Base-by-base conservation (phyloP, 2,113 vertebrate species). In the Salvelinus namaycush region DNA sequence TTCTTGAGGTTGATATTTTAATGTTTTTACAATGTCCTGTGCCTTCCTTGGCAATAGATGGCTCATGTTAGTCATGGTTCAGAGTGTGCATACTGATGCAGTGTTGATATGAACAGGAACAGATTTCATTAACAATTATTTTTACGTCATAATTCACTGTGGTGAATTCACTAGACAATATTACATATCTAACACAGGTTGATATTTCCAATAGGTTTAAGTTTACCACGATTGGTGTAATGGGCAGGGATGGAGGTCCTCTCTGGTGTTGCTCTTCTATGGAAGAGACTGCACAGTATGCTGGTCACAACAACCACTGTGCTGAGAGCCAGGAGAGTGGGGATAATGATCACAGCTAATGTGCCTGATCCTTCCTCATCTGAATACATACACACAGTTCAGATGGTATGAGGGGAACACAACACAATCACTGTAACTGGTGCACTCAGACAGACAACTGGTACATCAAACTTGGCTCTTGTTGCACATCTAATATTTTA, bases 201-300 rank as follows among this genome's bases (percentile, higher is more conserved):
- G 39, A 44, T 44, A 12, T 44, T 44, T 44, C 39, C 39, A 44
- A 12, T 12, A 67, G 54, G 54, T 0, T 70, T 18, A 70, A 11
- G 9, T 44, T 44, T 70, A 14, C 39, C 39, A 20, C 87, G 79
- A 24, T 82, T 84, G 72, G 59, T n/a, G 24, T 68, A 51, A n/a
- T 77, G 60, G 70, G 64, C 76, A 22, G 44, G 39, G 39, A 62
- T 0, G 7, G 68, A 14, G 24, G 39, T 76, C 34, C 57, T 64
- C 2, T 27, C 79, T 39, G 5, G 24, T 39, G 74, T 68, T 1
- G 4, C 64, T 72, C 80, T 83, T 88, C 74, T 44, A 44, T 64
- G 78, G 65, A 84, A 74, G 0, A 89, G 86, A 68, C 88, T 91
- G 89, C 79, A 90, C 76, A 94, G 51, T 75, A 95, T 92, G 18